Evolutionary conservation across 2,113 vertebrate genomes (phyloP), one percentile per base, ranked within the genome.

Genomic region (Sphyrna mokarran): DNA sequence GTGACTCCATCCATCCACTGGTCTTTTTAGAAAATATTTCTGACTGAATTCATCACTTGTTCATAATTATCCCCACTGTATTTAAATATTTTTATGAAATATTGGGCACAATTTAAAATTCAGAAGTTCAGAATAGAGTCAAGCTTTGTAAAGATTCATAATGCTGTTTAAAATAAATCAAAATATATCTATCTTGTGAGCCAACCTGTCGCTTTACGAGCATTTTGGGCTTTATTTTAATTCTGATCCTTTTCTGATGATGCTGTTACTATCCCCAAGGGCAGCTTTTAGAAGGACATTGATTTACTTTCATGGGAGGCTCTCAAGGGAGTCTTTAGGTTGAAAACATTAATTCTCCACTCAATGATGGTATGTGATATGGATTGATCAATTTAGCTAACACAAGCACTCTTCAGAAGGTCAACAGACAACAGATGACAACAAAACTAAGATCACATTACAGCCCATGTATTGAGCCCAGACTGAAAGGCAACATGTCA

Each of bases 371-470:
- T 96, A 96, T 96, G 96, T 66, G 96, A 97, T 97, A 96, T 95
- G 95, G 96, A 96, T 96, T 97, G 97, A 98, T 98, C 97, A 97
- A 96, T 97, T 86, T 72, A 96, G 96, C 96, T 97, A 97, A 97
- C 97, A 96, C 95, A 97, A 97, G 96, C 96, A 96, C 97, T 97
- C 96, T 96, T 86, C 96, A 96, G 94, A 40, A 91, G 96, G 96
- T 97, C 96, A 96, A 96, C 96, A 97, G 96, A 96, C 96, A 97
- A 97, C 95, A 96, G 70, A 86, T 96, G 96, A 96, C 97, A 95
- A 96, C 96, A 95, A 97, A 96, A 29, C 96, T 96, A 1, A 58
- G 97, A 96, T 97, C 96, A 96, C 40, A 95, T 98, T 97, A 96
- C 97, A 40, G 66, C 96, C 26, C 11, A 40, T 29, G 23, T 48